Evolutionary conservation across 1,140 invertebrate genomes (phyloP).

Genomic region (Diorhabda sublineata): DNA sequence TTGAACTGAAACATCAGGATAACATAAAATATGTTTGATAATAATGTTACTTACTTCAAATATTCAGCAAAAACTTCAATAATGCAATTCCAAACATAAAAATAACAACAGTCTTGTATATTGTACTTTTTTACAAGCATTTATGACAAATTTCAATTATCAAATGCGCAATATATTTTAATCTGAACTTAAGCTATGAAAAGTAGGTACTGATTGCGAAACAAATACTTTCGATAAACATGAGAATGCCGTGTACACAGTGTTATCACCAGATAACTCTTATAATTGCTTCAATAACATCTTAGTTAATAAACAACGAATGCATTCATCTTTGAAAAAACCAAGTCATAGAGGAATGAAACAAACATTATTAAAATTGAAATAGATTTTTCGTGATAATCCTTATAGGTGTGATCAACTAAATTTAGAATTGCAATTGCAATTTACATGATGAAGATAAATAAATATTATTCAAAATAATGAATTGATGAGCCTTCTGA

Average conservation of each 20-base stretch:
- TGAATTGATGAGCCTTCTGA: too few species aligned
- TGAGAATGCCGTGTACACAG: neutral
- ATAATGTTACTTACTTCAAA: neutral
- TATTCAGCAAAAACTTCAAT: neutral
- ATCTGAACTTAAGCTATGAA: neutral
- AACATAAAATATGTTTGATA: too few species aligned
- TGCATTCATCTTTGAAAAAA: too few species aligned
- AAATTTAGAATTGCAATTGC: too few species aligned
- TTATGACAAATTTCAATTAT: neutral
- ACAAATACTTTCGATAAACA: neutral
- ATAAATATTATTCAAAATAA: too few species aligned
- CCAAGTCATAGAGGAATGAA: too few species aligned
- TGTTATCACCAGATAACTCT: neutral
- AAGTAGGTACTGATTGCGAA: neutral
- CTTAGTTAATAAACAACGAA: too few species aligned
- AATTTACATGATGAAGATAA: too few species aligned
- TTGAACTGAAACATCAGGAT: too few species aligned
- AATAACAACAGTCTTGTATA: neutral
- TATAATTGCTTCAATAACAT: neutral
- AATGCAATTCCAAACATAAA: neutral
- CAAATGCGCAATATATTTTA: conserved; percentile 1
- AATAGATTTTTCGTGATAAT: too few species aligned
- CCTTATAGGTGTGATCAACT: too few species aligned
- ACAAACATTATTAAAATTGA: too few species aligned
- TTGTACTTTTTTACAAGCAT: neutral